Evolutionary conservation across 1,140 invertebrate species (phyloP).

Genomic region (Rhopalosiphum padi): DNA sequence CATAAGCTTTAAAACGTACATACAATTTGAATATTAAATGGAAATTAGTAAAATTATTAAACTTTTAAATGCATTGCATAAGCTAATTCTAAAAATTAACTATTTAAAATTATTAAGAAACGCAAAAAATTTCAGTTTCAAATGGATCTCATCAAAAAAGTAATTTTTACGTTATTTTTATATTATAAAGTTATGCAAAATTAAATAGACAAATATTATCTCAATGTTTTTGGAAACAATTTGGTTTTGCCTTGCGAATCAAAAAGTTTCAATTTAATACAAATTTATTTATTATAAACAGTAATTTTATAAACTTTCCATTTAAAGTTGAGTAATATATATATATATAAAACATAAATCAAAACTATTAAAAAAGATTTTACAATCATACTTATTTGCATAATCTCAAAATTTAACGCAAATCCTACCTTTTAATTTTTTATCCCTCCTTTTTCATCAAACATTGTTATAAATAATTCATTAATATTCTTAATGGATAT

Average conservation of each 20-base stretch:
- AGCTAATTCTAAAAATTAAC: background rate
- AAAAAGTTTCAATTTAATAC: background rate
- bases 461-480: constrained; percentile 30
- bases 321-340: background rate
- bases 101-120: background rate
- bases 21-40: background rate
- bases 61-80: background rate
- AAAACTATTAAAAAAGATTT: constrained; percentile 6
- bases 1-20: background rate
- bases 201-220: background rate
- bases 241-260: background rate
- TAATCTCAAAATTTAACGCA: constrained; percentile 3
- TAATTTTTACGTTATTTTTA: background rate
- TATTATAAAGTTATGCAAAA: background rate
- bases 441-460: background rate
- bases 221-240: background rate
- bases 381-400: constrained; percentile 20
- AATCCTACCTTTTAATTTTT: constrained; percentile 27
- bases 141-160: background rate
- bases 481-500: constrained; percentile 35
- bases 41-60: background rate
- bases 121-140: background rate
- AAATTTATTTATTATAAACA: background rate
- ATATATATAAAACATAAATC: background rate
- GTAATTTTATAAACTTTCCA: background rate